Evolutionary conservation across 2,113 vertebrate species (phyloP).

Genomic region (Cyprinodon brontotheroides): DNA sequence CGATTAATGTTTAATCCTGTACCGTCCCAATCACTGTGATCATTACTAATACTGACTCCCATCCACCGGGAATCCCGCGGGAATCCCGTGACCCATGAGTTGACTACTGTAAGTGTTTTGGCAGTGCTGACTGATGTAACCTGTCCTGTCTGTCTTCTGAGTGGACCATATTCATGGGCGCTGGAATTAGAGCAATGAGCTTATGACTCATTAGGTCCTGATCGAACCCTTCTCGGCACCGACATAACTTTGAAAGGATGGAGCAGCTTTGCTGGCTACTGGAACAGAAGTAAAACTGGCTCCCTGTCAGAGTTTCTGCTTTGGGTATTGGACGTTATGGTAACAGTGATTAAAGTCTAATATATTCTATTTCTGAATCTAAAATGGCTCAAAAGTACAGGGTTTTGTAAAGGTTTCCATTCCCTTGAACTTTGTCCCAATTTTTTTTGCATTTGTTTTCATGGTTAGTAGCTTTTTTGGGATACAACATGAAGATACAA

Average conservation of each 20-base stretch:
- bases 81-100: too few relatives aligned
- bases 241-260: slow-evolving; percentile 8
- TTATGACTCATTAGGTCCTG: slow-evolving; percentile 63
- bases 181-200: slow-evolving; percentile 74
- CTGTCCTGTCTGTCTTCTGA: slow-evolving; percentile 31
- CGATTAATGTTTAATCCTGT: too few relatives aligned
- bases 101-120: slow-evolving; percentile 10
- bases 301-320: not conserved
- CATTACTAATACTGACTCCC: too few relatives aligned
- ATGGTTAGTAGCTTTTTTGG: too few relatives aligned
- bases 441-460: not conserved
- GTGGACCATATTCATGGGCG: slow-evolving; percentile 44
- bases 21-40: too few relatives aligned
- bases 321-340: not conserved
- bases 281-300: slow-evolving; percentile 12
- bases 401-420: not conserved
- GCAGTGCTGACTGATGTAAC: slow-evolving; percentile 7
- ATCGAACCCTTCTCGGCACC: slow-evolving; percentile 21
- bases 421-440: not conserved
- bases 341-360: not conserved
- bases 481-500: too few relatives aligned
- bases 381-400: not conserved
- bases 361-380: not conserved
- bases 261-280: not conserved
- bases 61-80: too few relatives aligned